Evolutionary conservation across 1,140 invertebrate genomes (phyloP), one percentile per base, ranked within the genome.

Genomic region (Eupristina koningsbergeri): DNA sequence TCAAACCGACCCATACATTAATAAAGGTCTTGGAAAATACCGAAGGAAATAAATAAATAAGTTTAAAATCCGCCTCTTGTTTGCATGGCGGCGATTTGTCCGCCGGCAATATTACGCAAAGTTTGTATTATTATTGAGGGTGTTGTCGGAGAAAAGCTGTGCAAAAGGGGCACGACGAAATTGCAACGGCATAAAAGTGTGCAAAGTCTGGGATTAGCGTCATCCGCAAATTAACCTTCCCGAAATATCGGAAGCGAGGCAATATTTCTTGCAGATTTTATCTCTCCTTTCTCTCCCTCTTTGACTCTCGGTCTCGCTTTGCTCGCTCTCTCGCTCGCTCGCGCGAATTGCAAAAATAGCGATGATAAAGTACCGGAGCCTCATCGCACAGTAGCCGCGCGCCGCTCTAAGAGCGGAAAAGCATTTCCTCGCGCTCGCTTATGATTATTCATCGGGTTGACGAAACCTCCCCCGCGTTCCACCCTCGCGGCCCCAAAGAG

Each of bases 361-460:
- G 83, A 84, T 85, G 84, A 85, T 85, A 85, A 85, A 85, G 84
- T 85, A 47, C 79, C 47, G 31, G 53, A 41, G 73, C 58, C 76
- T 79, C 77, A 79, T 79, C 76, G 77, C 53, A 45, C 75, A 61
- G 75, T 73, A 78, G 75, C 75, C 69, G 77, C 41, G 41, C 45
- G 29, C 29, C 39, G 69, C 67, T 50, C 75, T 67, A 77, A 79
- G 74, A 77, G 74, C 26, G 13, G 81, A 74, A 67, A 64, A 58
- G 74, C n/a, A n/a, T 64, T 78, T 86, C 84, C 85, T 86, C 87
- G 87, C 79, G 76, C 63, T 26, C 88, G 86, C 88, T 89, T 89
- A 89, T 89, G 88, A 89, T 89, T 89, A 89, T 89, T 89, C 88
- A 89, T 89, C 87, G 88, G 85, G 84, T 71, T 86, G 85, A 80